phyloP scores from a whole-genome alignment of 1,140 invertebrate species.

The Papilio polyxenes region DNA sequence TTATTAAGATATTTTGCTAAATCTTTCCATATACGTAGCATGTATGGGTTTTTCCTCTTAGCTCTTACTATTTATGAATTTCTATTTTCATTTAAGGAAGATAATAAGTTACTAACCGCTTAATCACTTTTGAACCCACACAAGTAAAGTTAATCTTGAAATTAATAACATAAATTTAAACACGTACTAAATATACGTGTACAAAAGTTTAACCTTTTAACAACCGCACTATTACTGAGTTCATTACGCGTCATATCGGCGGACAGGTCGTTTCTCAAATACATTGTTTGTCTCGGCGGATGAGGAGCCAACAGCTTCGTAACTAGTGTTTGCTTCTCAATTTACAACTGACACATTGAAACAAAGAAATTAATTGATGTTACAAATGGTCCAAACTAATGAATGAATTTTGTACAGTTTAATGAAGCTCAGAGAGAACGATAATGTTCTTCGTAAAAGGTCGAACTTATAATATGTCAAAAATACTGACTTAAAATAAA shows the following conservation, averaged over 20 bases:
- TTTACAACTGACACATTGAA: conserved; percentile 75
- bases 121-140: conserved; percentile 15
- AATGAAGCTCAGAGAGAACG: conserved; percentile 30
- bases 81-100: not conserved
- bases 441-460: not conserved
- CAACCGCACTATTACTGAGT: conserved; percentile 62
- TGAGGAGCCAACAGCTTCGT: conserved; percentile 50
- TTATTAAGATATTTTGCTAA: too few species aligned
- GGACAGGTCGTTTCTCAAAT: conserved; percentile 73
- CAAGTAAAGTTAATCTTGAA: not conserved
- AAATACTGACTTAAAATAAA: conserved; percentile 27
- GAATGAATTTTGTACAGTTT: conserved; percentile 62
- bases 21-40: too few species aligned
- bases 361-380: conserved; percentile 79
- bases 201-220: conserved; percentile 53
- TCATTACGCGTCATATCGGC: conserved; percentile 67
- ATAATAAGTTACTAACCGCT: conserved; percentile 1
- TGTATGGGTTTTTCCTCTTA: not conserved
- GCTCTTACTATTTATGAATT: not conserved
- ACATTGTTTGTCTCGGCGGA: conserved; percentile 66
- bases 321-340: conserved; percentile 78
- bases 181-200: conserved; percentile 14
- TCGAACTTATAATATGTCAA: conserved; percentile 21
- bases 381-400: conserved; percentile 73
- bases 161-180: conserved; percentile 39